Conservation (phyloP, 2,888 invertebrate genomes). For the Agapetus fuscipes region DNA sequence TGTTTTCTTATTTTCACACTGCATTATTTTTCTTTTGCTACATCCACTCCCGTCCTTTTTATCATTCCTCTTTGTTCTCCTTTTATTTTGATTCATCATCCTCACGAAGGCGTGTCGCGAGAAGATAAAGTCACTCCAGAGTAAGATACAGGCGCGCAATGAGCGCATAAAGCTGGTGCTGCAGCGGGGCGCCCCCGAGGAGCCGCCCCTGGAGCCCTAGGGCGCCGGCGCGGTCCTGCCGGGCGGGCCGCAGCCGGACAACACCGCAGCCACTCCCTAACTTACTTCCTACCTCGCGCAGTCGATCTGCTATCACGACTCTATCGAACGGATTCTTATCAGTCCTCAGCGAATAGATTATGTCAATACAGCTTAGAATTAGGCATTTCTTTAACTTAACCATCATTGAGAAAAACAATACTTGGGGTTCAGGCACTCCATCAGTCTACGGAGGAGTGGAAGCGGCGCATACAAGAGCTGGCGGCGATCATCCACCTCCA, state of each 20-base stretch:
- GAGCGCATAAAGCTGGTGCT: constrained; percentile 82
- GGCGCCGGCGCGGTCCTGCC: constrained; percentile 10
- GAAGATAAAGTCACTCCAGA: constrained; percentile 75
- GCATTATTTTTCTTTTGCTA: constrained; percentile 24
- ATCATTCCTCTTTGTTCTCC: constrained; percentile 27
- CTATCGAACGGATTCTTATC: constrained; percentile 5
- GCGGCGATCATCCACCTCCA: constrained; percentile 60
- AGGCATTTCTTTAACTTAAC: constrained; percentile 5
- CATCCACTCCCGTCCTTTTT: constrained; percentile 32
- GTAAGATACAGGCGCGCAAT: constrained; percentile 77
- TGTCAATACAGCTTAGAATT: constrained; percentile 7
- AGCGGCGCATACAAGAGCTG: constrained; percentile 63
- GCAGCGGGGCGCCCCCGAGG: constrained; percentile 81
- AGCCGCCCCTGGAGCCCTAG: constrained; percentile 60
- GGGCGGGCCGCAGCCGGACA: background rate
- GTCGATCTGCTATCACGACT: too few relatives aligned
- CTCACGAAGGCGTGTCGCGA: constrained; percentile 71
- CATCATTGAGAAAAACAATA: constrained; percentile 28
- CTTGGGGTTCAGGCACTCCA: constrained; percentile 58
- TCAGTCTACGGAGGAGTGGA: constrained; percentile 54
- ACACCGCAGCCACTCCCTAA: too few relatives aligned
- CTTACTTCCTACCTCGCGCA: too few relatives aligned
- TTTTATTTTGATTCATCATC: constrained; percentile 37
- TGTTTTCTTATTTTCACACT: constrained; percentile 21
- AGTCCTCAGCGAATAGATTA: constrained; percentile 4